Conservation (phyloP, 2,797 vertebrate genomes). For the Nyctalus aviator region DNA sequence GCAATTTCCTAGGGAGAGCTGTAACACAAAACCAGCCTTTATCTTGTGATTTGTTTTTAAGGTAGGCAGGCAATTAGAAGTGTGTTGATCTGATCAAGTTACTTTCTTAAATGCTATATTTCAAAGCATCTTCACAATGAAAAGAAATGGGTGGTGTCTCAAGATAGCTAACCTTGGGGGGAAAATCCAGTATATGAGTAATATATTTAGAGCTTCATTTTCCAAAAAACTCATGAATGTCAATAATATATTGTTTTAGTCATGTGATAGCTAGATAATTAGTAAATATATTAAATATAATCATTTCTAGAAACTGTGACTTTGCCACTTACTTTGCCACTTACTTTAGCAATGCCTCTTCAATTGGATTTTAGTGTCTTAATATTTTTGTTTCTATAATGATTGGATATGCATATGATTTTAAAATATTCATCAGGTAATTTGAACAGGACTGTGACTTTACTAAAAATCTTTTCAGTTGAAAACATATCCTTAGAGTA, state of each 20-base stretch:
- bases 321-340: background rate
- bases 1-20: constrained; percentile 20
- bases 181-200: background rate
- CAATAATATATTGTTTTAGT: constrained; percentile 60
- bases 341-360: constrained; percentile 54
- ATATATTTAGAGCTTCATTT: constrained; percentile 28
- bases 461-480: constrained; percentile 35
- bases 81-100: constrained; percentile 11
- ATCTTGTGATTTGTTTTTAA: constrained; percentile 48
- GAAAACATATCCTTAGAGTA: constrained; percentile 48
- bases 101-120: constrained; percentile 54
- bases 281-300: constrained; percentile 58
- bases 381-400: constrained; percentile 28
- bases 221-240: constrained; percentile 36
- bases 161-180: background rate
- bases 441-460: constrained; percentile 7
- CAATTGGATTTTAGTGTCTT: constrained; percentile 47
- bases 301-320: constrained; percentile 35
- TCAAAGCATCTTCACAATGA: constrained; percentile 58
- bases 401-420: constrained; percentile 27
- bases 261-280: constrained; percentile 44
- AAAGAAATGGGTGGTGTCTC: background rate
- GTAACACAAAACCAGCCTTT: background rate
- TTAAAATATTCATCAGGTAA: constrained; percentile 43
- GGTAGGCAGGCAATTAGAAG: constrained; percentile 20